phyloP scores from a whole-genome alignment of 2,888 invertebrate species.

The Deilephila porcellus region DNA sequence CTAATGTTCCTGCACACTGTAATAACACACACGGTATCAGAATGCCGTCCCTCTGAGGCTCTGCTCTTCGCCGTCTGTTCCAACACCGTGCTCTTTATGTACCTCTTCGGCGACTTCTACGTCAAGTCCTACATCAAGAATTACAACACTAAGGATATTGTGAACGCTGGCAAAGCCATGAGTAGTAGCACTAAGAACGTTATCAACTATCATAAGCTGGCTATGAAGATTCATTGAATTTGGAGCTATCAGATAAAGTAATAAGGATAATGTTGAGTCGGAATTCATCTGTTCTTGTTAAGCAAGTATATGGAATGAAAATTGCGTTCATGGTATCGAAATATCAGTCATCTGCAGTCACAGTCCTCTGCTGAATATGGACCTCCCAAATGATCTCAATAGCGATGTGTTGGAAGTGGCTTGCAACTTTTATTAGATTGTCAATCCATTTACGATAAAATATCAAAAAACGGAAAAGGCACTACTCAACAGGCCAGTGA shows the following conservation, averaged over 20 bases:
- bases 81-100: conserved; percentile 56
- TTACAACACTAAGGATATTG: conserved; percentile 33
- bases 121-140: conserved; percentile 49
- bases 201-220: conserved; percentile 44
- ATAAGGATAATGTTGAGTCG: neutral
- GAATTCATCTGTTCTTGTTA: too few species aligned
- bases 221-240: conserved; percentile 39
- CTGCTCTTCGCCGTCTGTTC: conserved; percentile 44
- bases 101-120: conserved; percentile 61
- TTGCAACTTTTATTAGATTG: too few species aligned
- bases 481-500: too few species aligned
- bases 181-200: conserved; percentile 40
- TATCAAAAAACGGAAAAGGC: too few species aligned
- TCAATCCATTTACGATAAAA: too few species aligned
- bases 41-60: conserved; percentile 55
- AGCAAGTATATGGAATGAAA: too few species aligned
- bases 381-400: too few species aligned
- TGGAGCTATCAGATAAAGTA: neutral
- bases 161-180: conserved; percentile 31
- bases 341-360: too few species aligned
- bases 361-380: too few species aligned
- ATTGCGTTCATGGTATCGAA: too few species aligned
- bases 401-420: too few species aligned
- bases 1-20: conserved; percentile 53
- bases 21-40: conserved; percentile 45